phyloP scores from a whole-genome alignment of 2,797 vertebrate genomes.

The Sylvia borin region DNA sequence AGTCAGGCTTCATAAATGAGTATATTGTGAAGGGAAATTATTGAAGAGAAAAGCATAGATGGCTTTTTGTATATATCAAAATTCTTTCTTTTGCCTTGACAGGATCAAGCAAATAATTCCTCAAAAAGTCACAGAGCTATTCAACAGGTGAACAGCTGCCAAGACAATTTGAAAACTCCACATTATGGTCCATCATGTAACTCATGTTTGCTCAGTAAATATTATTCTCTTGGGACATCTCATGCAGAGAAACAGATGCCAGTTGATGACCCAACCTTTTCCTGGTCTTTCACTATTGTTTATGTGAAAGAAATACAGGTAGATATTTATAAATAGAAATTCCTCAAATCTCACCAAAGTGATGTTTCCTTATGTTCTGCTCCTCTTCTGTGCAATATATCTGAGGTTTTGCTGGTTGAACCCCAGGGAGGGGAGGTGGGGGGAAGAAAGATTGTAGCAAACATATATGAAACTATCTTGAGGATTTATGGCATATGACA shows the following conservation, averaged over 20 bases:
- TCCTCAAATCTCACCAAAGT: conserved; percentile 47
- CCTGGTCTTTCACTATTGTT: conserved; percentile 26
- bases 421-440: neutral
- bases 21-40: conserved; percentile 65
- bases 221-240: conserved; percentile 51
- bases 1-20: conserved; percentile 72
- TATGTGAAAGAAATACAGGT: conserved; percentile 34
- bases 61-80: conserved; percentile 66
- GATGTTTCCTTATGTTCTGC: neutral
- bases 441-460: conserved; percentile 17
- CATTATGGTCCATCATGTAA: conserved; percentile 47
- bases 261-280: conserved; percentile 29
- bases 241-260: conserved; percentile 44
- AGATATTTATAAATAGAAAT: conserved; percentile 49
- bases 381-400: conserved; percentile 12
- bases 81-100: conserved; percentile 59
- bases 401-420: conserved; percentile 31
- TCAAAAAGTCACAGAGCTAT: conserved; percentile 65
- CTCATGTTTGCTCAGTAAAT: conserved; percentile 50
- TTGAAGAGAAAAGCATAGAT: conserved; percentile 64
- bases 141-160: conserved; percentile 72
- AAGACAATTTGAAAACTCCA: conserved; percentile 66
- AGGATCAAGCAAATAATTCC: conserved; percentile 68
- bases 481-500: conserved; percentile 55
- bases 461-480: conserved; percentile 30